Percentiles rank a stretch among this genome's conserved stretches.
Conservation (phyloP, 2,113 vertebrate species). For the Elaphurus davidianus region DNA sequence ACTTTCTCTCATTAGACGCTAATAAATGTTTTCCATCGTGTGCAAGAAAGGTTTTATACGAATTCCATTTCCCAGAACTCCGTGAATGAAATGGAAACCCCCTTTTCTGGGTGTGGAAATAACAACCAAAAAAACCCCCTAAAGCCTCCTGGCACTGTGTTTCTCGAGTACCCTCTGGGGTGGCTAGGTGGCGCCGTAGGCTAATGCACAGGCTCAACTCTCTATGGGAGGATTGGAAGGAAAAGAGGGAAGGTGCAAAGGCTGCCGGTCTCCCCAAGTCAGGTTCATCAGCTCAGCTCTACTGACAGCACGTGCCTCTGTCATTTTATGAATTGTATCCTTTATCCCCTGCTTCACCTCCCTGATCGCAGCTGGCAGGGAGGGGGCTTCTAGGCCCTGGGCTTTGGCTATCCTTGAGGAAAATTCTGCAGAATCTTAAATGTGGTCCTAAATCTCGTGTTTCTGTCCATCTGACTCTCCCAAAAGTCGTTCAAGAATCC, state of each 20-base stretch:
- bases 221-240: rapidly evolving
- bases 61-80: conserved; percentile 73
- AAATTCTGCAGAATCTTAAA: neutral
- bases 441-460: neutral
- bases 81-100: conserved; percentile 71
- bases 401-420: neutral
- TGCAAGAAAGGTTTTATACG: conserved; percentile 47
- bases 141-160: neutral
- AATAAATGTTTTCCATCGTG: conserved; percentile 56
- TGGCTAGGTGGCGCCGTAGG: conserved; percentile 63
- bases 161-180: neutral
- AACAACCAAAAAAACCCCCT: neutral
- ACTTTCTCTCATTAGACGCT: conserved; percentile 39
- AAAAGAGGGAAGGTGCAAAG: neutral
- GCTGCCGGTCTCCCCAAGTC: rapidly evolving
- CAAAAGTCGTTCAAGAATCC: neutral
- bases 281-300: neutral
- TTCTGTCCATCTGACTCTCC: neutral
- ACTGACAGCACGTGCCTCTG: neutral
- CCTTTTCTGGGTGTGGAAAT: conserved; percentile 51
- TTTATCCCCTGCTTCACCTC: rapidly evolving
- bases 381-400: neutral
- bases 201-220: neutral
- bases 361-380: neutral
- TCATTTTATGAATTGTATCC: neutral